phyloP scores from a whole-genome alignment of 1,140 invertebrate genomes.

The Diorhabda carinulata region DNA sequence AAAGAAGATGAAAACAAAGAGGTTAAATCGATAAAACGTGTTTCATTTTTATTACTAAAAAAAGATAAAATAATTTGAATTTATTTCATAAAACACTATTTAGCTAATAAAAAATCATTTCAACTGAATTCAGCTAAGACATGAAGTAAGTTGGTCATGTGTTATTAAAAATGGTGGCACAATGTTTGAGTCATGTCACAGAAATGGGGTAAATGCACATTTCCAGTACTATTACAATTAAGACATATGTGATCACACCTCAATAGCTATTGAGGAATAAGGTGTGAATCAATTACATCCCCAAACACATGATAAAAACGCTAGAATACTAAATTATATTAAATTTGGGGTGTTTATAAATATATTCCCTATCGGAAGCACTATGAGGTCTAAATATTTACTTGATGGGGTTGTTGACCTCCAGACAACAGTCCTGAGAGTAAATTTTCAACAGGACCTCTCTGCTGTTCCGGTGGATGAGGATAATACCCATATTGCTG shows the following conservation, averaged over 20 bases:
- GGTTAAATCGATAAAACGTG: too few relatives aligned
- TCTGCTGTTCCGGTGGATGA: conserved; percentile 31
- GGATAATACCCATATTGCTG: conserved; percentile 40
- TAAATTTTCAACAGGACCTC: conserved; percentile 25
- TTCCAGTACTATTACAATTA: too few relatives aligned
- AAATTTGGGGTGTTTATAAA: not conserved
- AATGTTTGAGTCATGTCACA: not conserved
- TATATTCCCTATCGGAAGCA: not conserved
- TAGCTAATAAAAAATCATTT: too few relatives aligned
- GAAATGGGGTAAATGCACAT: not conserved
- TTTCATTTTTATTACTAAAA: too few relatives aligned
- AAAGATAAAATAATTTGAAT: too few relatives aligned
- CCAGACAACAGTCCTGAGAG: conserved; percentile 26
- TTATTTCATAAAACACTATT: too few relatives aligned
- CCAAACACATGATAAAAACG: too few relatives aligned
- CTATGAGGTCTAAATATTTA: not conserved
- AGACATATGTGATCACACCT: too few relatives aligned
- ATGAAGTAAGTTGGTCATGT: not conserved
- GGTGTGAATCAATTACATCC: too few relatives aligned
- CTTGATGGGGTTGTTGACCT: conserved; percentile 12
- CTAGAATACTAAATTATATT: not conserved
- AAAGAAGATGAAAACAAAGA: too few relatives aligned
- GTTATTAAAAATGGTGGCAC: not conserved
- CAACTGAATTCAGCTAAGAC: too few relatives aligned
- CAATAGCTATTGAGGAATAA: too few relatives aligned